Base-by-base conservation (phyloP, 2,113 vertebrate species). In the Desmodus rotundus region DNA sequence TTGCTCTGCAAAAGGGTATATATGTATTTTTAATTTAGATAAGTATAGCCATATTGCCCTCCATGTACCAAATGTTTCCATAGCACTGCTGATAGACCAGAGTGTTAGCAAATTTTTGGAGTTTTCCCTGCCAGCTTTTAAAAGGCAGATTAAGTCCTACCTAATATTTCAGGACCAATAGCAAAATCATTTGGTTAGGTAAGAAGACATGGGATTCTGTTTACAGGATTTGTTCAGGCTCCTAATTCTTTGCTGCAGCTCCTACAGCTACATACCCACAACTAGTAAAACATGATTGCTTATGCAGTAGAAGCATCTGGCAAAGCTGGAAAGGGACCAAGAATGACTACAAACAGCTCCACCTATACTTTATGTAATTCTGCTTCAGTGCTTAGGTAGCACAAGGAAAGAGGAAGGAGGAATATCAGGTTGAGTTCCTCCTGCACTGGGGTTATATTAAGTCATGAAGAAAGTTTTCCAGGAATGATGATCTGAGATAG, bases 81-180 rank as follows among this genome's bases (percentile, higher is more conserved):
- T 43, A 47, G 56, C 56, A 52, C 36, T 80, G 36, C 28, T 84
- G 14, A 28, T 52, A 43, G 41, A 67, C 31, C 72, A 76, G 50
- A 87, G 16, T 72, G 10, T 56, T 65, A 90, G 10, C 52, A 82
- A 31, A 19, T 61, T 52, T 91, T 78, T 52, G 14, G 7, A 50
- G 50, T 93, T 85, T 95, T 76, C n/a, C 65, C 72, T 90, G 15
- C 31, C 14, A 83, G n/a, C 15, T 88, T 87, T 91, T 80, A n/a
- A 67, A 87, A 19, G n/a, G 5, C 67, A 92, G 16, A 86, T 83
- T 86, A 94, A 54, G 28, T 56, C 11, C 47, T 78, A 41, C 56
- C 52, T 95, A 41, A 24, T 94, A 45, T 67, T 94, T 96, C 33
- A 76, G 31, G 38, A 33, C 33, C 17, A 36, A 22, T 70, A 85